Base-by-base conservation (phyloP, 2,113 vertebrate species). In the Phrynocephalus versicolor region DNA sequence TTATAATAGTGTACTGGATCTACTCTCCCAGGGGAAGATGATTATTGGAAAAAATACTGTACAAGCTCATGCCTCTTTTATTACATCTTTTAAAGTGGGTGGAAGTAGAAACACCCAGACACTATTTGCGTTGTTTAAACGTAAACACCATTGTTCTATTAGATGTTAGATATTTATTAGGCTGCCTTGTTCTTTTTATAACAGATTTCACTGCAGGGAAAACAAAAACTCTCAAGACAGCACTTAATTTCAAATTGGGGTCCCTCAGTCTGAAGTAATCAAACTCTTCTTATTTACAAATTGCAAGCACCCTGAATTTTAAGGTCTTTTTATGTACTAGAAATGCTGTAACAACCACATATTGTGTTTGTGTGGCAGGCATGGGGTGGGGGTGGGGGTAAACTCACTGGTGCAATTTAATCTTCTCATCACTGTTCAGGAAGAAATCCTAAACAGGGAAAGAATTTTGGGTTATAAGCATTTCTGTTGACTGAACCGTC, bases 241-340 rank as follows among this genome's bases (percentile, higher is more conserved):
- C 16, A 70, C 81, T 89, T 88, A 87, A 89, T 55, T 82, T 92
- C 33, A n/a, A 37, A 78, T 57, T 30, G 62, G 8, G 7, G 1
- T 81, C 79, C 72, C 65, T 88, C 79, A 76, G 7, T 76, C 45
- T 85, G 51, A 87, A 88, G 73, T 85, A 88, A 87, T 84, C 70
- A 77, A 84, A 83, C 27, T 73, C 73, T 27, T 65, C 14, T 81
- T 86, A 64, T 25, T 51, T 37, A 57, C 83, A 35, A 81, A 79
- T 79, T 75, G 79, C 82, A 65, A 86, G 69, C 33, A 67, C 41
- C 19, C 6, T 18, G 7, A 8, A 33, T 89, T 87, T 87, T 81
- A 86, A 58, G 62, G 75, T 81, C 37, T 19, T 51, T 18, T 67
- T 69, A 27, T 8, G 10, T 55, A 37, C 8, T 51, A 79, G 39